Base-by-base conservation (phyloP, 1,140 invertebrate species). In the Chymomyza costata region DNA sequence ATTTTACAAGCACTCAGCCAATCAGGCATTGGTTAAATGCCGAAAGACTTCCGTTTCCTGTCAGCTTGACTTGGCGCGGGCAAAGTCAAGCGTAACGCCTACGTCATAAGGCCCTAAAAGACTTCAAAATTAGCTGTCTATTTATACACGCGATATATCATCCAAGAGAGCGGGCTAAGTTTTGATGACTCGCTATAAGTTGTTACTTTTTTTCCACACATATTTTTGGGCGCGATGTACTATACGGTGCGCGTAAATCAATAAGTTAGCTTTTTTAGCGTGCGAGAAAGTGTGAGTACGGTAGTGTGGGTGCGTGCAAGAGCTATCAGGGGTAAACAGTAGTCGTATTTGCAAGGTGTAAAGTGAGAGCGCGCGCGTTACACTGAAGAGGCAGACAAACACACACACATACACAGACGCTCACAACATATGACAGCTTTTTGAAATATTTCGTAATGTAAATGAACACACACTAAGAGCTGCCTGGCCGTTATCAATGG, bases 41-140 rank as follows among this genome's bases (percentile, higher is more conserved):
- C 80, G 63, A 80, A 78, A 78, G 80, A 70, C 73, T 80, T 80
- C 73, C 73, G 73, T 57, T 80, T 80, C 56, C 67, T 46, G 67
- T 56, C 64, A 58, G 16, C 43, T 28, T 51, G 43, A 52, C 63
- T 60, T 61, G 43, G 58, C 32, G 16, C 47, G 57, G 17, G 21
- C 15, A 38, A 17, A 7, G 10, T 10, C 8, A 30, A 30, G 46
- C 41, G 53, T 65, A 53, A 64, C 55, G 47, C 38, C 73, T 64
- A 80, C 73, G 73, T 80, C 73, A 80, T 73, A 59, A 46, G 40
- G 56, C 67, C 65, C 61, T 71, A 57, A 66, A 78, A 64, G 56
- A 78, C 71, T 61, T 80, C 40, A 80, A 80, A 78, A 80, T 80
- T 80, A 80, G 73, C 73, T 80, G 73, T 73, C 73, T 80, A 80